Evolutionary conservation across 2,888 invertebrate genomes (phyloP), one percentile per base, ranked within the genome.

Genomic region (Stenichneumon culpator): DNA sequence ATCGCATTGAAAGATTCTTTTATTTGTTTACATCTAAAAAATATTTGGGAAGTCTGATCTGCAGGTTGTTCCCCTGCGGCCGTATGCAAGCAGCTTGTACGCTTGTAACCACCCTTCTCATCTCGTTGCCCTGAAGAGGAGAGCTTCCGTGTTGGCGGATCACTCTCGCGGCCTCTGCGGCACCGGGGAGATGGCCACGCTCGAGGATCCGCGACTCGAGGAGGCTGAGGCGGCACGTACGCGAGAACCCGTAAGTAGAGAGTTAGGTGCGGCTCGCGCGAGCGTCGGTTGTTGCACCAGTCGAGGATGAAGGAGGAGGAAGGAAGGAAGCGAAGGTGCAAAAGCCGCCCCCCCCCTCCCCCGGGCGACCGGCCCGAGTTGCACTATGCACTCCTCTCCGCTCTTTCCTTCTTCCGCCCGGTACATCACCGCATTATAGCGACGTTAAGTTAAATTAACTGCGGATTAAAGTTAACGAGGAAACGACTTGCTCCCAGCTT

Each of bases 381-480:
- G 54, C 19, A 22, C 19, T 50, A 74, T 74, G 28, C 60, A 63
- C 70, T 39, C 32, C 22, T 22, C 67, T 50, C 47, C 28, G 28
- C 9, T 65, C 32, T 39, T 78, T 75, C 60, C 79, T 70, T 83
- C 81, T 70, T 81, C 81, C 78, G 85, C 75, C 44, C 87, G 83
- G 86, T 90, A 89, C 87, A 88, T 90, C 89, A 90, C 82, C 87
- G 89, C 80, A 90, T 89, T 90, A 90, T 87, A 84, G 88, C 87
- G 89, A 90, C 90, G 90, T 89, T 90, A 89, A 90, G 90, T 90
- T 90, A 89, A 90, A 90, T 90, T 90, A 90, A 90, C 90, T 90
- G 90, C 87, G 90, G 89, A 90, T 90, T 90, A 89, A 89, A 90
- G 80, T 90, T 90, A 90, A 90, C 90, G 90, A 90, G 90, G 87